Percentiles rank a stretch among this genome's conserved stretches.
Evolutionary conservation across 2,888 invertebrate species (phyloP).

Genomic region (Caprella mutica): DNA sequence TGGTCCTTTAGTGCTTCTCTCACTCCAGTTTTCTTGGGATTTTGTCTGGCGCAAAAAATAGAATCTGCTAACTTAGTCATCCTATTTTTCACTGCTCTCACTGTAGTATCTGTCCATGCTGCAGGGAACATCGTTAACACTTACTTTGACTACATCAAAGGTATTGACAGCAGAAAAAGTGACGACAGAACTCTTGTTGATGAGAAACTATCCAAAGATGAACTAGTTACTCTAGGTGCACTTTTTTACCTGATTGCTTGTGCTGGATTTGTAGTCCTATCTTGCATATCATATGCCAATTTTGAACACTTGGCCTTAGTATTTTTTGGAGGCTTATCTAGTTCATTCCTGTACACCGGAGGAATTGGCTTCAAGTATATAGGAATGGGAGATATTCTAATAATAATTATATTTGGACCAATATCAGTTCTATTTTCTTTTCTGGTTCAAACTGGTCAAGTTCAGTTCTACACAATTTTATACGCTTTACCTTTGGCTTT

Average conservation of each 20-base stretch:
- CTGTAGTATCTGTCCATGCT: conserved; percentile 82
- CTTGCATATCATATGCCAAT: conserved; percentile 71
- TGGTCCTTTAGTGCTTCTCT: conserved; percentile 89
- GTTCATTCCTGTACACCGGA: conserved; percentile 91
- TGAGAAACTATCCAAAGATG: conserved; percentile 67
- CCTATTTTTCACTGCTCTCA: conserved; percentile 66
- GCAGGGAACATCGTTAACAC: conserved; percentile 95
- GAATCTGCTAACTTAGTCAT: conserved; percentile 34
- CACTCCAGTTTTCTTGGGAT: conserved; percentile 79
- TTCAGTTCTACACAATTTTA: conserved; percentile 81
- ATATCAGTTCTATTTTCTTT: conserved; percentile 87
- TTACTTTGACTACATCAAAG: conserved; percentile 87
- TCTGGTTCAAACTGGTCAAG: conserved; percentile 77
- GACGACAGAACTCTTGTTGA: conserved; percentile 93
- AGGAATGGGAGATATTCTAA: conserved; percentile 81
- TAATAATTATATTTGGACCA: conserved; percentile 86
- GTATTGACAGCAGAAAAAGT: conserved; percentile 74
- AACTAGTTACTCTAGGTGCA: conserved; percentile 78
- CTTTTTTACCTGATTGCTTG: conserved; percentile 78
- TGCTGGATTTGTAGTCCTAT: conserved; percentile 63
- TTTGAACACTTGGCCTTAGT: conserved; percentile 90
- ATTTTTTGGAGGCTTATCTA: conserved; percentile 88
- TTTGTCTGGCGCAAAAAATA: conserved; percentile 68
- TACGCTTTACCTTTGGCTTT: conserved; percentile 87
- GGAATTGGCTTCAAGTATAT: conserved; percentile 92